Base-by-base conservation (phyloP, 2,113 vertebrate genomes). In the Coptodon rendalli region DNA sequence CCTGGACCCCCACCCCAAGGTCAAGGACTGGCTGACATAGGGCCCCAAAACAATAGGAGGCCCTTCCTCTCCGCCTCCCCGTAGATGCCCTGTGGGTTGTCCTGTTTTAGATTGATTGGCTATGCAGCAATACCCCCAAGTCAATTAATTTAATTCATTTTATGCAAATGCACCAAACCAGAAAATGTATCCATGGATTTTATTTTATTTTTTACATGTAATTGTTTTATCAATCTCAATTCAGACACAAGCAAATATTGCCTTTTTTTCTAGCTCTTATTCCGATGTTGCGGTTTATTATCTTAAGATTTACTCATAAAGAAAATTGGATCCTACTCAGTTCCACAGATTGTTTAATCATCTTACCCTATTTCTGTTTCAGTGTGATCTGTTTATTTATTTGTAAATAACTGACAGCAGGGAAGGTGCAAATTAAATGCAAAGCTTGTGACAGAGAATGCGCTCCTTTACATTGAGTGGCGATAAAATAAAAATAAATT, bases 101-200 rank as follows among this genome's bases (percentile, higher is more conserved):
- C 81, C 86, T 87, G 71, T 52, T 91, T 94, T 90, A 80, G 83
- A 95, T 93, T 96, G 95, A 96, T 96, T 95, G 93, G 93, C 93
- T 94, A 89, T 91, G 90, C 88, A 66, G 89, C 68, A 89, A 91
- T 91, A 93, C 93, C 89, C 92, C 91, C 85, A 91, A 95, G 94
- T 96, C 90, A 96, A 96, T 96, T 95, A 96, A 95, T 94, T 92
- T 87, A 85, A 94, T 95, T 95, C 68, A 95, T 90, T 93, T 91
- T 89, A 93, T 89, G 82, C 89, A 91, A 86, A 93, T 93, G 87
- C 36, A 34, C 50, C 87, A 89, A 91, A 88, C 80, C 91, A 87
- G 63, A 82, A 83, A 90, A 88, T 89, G 68, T 63, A 91, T 90
- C 80, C 81, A 88, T 7, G 31, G 48, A 87, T 83, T 81, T 82